Evolutionary conservation across 2,113 vertebrate species (phyloP), one percentile per base, ranked within the genome.

Genomic region (Xiphophorus hellerii): DNA sequence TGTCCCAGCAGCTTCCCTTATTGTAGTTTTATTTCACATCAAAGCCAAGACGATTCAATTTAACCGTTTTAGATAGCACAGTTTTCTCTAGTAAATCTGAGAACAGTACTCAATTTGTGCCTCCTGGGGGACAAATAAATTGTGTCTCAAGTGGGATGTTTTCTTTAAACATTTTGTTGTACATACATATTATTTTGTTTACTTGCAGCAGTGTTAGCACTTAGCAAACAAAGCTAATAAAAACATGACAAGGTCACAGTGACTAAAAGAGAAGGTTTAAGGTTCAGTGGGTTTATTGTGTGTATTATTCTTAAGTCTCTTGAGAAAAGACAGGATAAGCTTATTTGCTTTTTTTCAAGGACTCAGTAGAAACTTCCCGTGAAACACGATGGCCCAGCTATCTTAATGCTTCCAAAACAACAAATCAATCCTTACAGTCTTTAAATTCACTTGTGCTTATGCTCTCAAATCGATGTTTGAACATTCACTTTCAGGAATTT

Each of bases 231-330:
- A 79, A 74, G 92, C 90, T 91, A 90, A 82, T 81, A 78, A 83
- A 88, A 92, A 92, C 88, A 92, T 28, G 39, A 87, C 88, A 80
- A 88, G 81, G 81, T 84, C 78, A 83, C 78, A 83, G 71, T 37
- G 85, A 87, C 84, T 84, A 88, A 92, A 91, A 87, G 76, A 89
- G 80, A 73, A 80, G 78, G 85, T 92, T 92, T 60, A 44, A 81
- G 91, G 94, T 92, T 93, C 93, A 92, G 70, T 80, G 65, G 83
- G 72, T 91, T 89, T 88, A 89, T 92, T 93, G 90, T 93, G 73
- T 82, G 76, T 82, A 88, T 92, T 92, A 85, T 84, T 87, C 77
- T 90, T 89, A 78, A 78, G 80, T 82, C 82, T 85, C 77, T 81
- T 74, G 89, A 85, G 91, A 89, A 92, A 89, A 91, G 84, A 27